phyloP scores from a whole-genome alignment of 2,797 vertebrate genomes.

The Gymnoscopelus microlampas region DNA sequence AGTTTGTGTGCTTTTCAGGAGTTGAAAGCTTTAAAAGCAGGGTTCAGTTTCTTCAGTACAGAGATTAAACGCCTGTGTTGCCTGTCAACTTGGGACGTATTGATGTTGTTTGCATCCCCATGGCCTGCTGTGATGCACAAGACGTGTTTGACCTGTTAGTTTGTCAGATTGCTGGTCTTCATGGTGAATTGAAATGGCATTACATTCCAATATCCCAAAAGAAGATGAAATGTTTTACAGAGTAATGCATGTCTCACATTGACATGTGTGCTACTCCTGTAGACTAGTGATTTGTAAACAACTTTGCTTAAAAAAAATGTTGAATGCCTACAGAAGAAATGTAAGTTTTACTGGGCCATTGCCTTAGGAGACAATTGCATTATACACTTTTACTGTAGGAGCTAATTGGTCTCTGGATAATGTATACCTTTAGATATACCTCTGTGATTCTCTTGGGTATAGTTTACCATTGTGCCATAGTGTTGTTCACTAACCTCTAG shows the following conservation, averaged over 20 bases:
- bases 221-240: too few relatives aligned
- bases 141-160: neutral
- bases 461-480: neutral
- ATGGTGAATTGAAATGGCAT: neutral
- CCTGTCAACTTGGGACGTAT: neutral
- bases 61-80: neutral
- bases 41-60: neutral
- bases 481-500: neutral
- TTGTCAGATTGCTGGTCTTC: slow-evolving; percentile 8
- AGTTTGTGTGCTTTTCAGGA: neutral
- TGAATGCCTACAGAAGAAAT: neutral
- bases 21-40: neutral
- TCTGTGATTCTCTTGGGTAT: neutral
- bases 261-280: too few relatives aligned
- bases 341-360: neutral
- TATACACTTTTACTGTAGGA: neutral
- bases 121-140: neutral
- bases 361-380: neutral
- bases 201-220: too few relatives aligned
- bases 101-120: neutral
- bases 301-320: neutral
- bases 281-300: too few relatives aligned
- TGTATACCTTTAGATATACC: neutral
- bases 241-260: too few relatives aligned
- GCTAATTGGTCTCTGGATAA: too few relatives aligned